Percentiles rank a stretch among this genome's conserved stretches.
Conservation (phyloP, 2,797 vertebrate genomes). For the Okamejei kenojei region DNA sequence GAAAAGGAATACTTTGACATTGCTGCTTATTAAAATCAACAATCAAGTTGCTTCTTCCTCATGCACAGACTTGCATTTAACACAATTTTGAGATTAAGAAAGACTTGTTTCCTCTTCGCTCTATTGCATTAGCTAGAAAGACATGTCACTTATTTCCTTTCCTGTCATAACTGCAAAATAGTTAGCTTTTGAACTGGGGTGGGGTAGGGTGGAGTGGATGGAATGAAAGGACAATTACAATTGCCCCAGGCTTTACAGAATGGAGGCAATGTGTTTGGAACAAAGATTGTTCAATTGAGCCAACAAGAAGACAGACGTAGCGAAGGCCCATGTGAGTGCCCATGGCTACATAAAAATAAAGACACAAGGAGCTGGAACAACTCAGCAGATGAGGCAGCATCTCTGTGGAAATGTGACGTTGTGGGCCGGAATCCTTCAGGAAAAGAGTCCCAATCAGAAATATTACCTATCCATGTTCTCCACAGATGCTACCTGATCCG, state of each 20-base stretch:
- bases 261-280: background rate
- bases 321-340: too few relatives aligned
- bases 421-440: too few relatives aligned
- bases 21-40: constrained; percentile 3
- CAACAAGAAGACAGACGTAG: too few relatives aligned
- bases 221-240: background rate
- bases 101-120: constrained; percentile 29
- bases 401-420: too few relatives aligned
- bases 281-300: too few relatives aligned
- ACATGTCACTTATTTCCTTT: background rate
- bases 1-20: background rate
- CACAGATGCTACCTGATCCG: too few relatives aligned
- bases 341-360: background rate
- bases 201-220: background rate
- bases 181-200: background rate
- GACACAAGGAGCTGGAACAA: too few relatives aligned
- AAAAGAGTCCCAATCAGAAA: too few relatives aligned
- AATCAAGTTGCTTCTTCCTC: background rate
- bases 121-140: constrained; percentile 22
- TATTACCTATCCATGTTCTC: too few relatives aligned
- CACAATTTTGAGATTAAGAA: constrained; percentile 12
- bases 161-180: background rate
- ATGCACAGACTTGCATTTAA: background rate
- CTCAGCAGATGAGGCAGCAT: too few relatives aligned
- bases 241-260: background rate